Base-by-base conservation (phyloP, 2,113 vertebrate genomes). In the Oryzias woworae region DNA sequence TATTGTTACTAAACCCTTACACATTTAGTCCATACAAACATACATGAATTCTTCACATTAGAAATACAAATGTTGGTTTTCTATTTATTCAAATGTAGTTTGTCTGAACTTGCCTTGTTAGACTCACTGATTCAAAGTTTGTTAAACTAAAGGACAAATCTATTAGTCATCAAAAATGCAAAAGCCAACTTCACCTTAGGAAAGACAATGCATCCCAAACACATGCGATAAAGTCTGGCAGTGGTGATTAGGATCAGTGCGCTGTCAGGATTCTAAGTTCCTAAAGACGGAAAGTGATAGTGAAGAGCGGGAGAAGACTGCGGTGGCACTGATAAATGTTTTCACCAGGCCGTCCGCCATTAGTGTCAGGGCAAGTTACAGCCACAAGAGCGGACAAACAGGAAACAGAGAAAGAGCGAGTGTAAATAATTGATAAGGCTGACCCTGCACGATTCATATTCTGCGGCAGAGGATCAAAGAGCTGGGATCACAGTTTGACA, bases 361-460 rank as follows among this genome's bases (percentile, higher is more conserved):
- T 87, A 87, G 81, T 85, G 83, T 87, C 85, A 87, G 87, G 77
- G 80, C 87, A 84, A 88, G 78, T 90, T 91, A 88, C 64, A 76
- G 82, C 84, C 83, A 86, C 78, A 57, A 68, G 74, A 75, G 78
- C 75, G 70, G 89, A 84, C 78, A 88, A 90, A 92, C 89, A 82
- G 89, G 91, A 92, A 86, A 86, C 61, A 76, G 62, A 57, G 83
- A 88, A 85, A 85, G 85, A 81, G 79, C 18, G 73, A 36, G 77
- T 71, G 87, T 93, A 92, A 94, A 91, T 92, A 92, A 92, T 92
- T 92, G 88, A 90, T 89, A 88, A 77, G 70, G 77, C 85, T 88
- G 89, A 82, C 86, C 75, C 86, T 69, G 81, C 78, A 51, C 66
- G 64, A 83, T 90, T 86, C 86, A 85, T 89, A 86, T 89, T 88